These are phyloP conservation scores for Semaprochilodus insignis DNA, from an alignment of 2,797 vertebrate species.

Conservation along the genomic window DNA sequence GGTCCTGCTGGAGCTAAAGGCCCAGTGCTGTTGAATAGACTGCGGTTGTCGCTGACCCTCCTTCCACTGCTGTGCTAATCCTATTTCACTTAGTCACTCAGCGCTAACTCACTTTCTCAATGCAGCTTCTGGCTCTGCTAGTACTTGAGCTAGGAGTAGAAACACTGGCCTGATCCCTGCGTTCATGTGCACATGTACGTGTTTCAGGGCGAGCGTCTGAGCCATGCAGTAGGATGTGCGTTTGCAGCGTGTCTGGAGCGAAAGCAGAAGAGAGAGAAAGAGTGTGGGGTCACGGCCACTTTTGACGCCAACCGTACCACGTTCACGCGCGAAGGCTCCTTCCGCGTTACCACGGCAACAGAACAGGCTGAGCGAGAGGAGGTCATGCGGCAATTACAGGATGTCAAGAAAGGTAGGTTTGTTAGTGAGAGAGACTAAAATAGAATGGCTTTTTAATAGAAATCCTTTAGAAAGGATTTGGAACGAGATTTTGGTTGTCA, in stretches of 20 bases:
- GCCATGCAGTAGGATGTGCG: constrained; percentile 97
- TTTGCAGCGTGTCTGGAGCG: constrained; percentile 97
- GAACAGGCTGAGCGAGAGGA: constrained; percentile 97
- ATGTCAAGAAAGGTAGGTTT: constrained; percentile 87
- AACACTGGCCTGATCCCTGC: not conserved
- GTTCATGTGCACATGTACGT: not conserved
- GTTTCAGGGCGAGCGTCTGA: constrained; percentile 92
- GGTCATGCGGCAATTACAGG: constrained; percentile 95
- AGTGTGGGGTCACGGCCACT: constrained; percentile 98
- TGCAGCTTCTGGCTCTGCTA: not conserved
- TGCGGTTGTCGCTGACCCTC: not conserved
- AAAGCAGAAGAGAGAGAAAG: constrained; percentile 98
- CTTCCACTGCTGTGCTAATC: not conserved
- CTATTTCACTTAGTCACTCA: not conserved
- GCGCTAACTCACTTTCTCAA: not conserved
- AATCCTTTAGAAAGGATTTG: not conserved
- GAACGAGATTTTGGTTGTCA: not conserved
- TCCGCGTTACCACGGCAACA: constrained; percentile 95
- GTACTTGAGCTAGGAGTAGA: not conserved
- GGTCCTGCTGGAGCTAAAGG: not conserved
- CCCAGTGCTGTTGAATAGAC: not conserved
- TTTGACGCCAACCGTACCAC: constrained; percentile 98
- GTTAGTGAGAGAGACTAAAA: not conserved
- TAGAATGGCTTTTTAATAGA: not conserved
- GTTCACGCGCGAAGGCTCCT: constrained; percentile 97